Evolutionary conservation across 2,797 vertebrate species (phyloP).

Genomic region (Chlorospingus flavigularis): DNA sequence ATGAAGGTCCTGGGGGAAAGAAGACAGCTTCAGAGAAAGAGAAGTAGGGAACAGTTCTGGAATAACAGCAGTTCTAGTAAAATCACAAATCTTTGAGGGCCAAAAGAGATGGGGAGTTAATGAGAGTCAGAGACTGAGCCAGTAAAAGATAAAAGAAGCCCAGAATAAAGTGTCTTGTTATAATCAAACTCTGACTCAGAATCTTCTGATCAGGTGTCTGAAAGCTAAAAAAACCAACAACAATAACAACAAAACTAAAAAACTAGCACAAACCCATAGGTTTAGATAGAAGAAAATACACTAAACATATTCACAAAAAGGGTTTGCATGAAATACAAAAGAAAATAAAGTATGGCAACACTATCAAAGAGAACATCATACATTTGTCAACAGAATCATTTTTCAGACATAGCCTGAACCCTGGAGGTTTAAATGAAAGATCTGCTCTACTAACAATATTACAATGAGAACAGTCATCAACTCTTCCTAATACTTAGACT

Average conservation of each 20-base stretch:
- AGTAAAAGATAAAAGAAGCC: neutral
- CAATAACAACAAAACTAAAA: neutral
- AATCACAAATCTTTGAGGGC: neutral
- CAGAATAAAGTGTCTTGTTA: neutral
- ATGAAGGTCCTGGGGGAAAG: neutral
- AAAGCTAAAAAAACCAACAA: neutral
- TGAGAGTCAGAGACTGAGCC: neutral
- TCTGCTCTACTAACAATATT: neutral
- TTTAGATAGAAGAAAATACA: neutral
- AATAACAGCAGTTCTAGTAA: neutral
- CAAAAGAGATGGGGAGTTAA: neutral
- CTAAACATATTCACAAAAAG: neutral
- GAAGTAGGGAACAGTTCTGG: neutral
- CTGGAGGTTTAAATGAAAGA: neutral
- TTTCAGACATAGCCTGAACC: neutral
- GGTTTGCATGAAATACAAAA: neutral
- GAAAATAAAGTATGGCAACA: neutral
- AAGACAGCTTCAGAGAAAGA: neutral
- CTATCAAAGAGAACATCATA: neutral
- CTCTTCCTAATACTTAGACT: neutral
- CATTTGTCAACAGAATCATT: neutral
- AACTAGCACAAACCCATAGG: neutral
- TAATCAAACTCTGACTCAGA: neutral
- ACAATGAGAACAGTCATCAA: neutral
- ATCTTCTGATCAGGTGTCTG: neutral